Evolutionary conservation across 1,140 invertebrate genomes (phyloP).

Genomic region (Bombus cullumanus): DNA sequence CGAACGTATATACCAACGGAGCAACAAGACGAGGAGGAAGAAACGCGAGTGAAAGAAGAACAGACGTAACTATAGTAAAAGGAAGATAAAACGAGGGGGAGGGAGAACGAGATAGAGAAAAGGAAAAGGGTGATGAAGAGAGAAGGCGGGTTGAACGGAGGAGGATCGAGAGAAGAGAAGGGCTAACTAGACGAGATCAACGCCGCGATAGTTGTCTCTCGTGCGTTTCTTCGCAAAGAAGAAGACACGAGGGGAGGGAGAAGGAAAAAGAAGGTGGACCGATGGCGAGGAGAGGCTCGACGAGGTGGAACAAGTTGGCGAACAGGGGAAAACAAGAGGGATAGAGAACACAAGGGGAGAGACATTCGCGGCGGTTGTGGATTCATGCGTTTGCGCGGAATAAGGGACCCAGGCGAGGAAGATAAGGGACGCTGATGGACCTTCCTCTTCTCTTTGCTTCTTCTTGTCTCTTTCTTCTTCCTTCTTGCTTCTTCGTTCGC

Average conservation of each 20-base stretch:
- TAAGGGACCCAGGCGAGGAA: constrained; percentile 60
- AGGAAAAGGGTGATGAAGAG: constrained; percentile 8
- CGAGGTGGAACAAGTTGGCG: background rate
- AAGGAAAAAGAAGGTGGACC: background rate
- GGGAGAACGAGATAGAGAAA: background rate
- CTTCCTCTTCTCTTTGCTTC: constrained; percentile 49
- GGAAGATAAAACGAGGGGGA: background rate
- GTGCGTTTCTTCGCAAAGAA: constrained; percentile 64
- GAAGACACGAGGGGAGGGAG: constrained; percentile 30
- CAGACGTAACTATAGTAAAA: background rate
- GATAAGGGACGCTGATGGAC: constrained; percentile 72
- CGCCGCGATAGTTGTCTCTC: constrained; percentile 74
- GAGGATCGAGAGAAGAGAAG: constrained; percentile 55
- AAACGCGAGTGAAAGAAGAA: background rate
- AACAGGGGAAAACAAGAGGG: constrained; percentile 30
- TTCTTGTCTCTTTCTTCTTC: background rate
- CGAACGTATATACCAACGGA: background rate
- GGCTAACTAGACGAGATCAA: constrained; percentile 80
- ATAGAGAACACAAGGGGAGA: constrained; percentile 33
- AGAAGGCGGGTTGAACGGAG: constrained; percentile 5
- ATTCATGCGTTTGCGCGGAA: constrained; percentile 70
- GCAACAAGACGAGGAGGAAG: background rate
- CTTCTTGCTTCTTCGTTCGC: constrained; percentile 14
- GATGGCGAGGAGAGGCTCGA: background rate
- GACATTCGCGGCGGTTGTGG: constrained; percentile 59